Evolutionary conservation across 2,888 invertebrate genomes (phyloP), one percentile per base, ranked within the genome.

Genomic region (Cephus nigrinus): DNA sequence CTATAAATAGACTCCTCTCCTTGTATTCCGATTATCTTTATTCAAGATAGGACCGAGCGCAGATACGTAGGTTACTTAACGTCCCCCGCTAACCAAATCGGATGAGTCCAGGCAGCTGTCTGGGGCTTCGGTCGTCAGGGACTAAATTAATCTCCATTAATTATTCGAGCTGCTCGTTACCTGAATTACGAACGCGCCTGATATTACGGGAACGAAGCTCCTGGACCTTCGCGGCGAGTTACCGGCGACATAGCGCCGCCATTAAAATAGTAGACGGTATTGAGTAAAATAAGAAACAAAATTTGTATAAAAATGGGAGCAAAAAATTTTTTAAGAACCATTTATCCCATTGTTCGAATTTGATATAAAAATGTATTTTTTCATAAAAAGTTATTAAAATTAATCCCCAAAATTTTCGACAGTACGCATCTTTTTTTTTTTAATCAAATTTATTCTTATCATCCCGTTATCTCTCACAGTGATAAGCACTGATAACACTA

Each of bases 101-200:
- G 55, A 55, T 55, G 55, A 55, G 55, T 31, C 31, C 71, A 9
- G 71, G 71, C 71, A 71, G 71, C 71, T 71, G 71, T 71, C 71
- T 33, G 55, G 55, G 55, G 71, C 71, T 15, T 71, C 71, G 71
- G 71, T 71, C 71, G 71, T 71, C 71, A 71, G 71, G 71, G 71
- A 71, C 71, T 71, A 71, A 71, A 71, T 71, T 71, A 71, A 71
- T 71, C 71, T 71, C 71, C 71, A 71, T 71, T 71, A 71, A 71
- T 71, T 71, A 71, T 71, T 71, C 71, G 33, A 71, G 32, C 71
- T 71, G 71, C 71, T 71, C 71, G 71, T 71, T 71, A 71, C 71
- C 71, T 71, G 71, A 71, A 71, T 71, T 71, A 71, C 71, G 71
- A 71, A 31, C 71, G 71, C 71, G 71, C 71, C 71, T 32, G 71